Evolutionary conservation across 2,888 invertebrate species (phyloP).

Genomic region (Drosophila borealis): DNA sequence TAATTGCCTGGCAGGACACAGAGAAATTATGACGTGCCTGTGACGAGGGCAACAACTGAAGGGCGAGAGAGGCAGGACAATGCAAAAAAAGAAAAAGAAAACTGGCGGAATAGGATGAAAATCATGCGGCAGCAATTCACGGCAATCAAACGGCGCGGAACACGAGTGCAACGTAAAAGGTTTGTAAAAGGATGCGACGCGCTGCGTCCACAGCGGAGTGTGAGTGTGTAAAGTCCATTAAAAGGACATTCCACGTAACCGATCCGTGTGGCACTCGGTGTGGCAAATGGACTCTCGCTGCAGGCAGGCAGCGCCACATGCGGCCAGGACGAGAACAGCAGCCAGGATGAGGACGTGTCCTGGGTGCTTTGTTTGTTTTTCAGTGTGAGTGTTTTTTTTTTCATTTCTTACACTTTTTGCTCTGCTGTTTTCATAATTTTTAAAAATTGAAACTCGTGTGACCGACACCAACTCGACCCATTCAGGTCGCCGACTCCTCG

Average conservation of each 20-base stretch:
- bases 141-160: conserved; percentile 77
- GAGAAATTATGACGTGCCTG: conserved; percentile 65
- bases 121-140: conserved; percentile 78
- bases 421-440: conserved; percentile 65
- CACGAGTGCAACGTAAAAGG: conserved; percentile 71
- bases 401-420: conserved; percentile 21
- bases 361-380: conserved; percentile 58
- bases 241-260: conserved; percentile 79
- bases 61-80: not conserved
- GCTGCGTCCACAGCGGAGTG: conserved; percentile 30
- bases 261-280: conserved; percentile 72
- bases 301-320: conserved; percentile 64
- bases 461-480: conserved; percentile 41
- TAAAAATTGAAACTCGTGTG: conserved; percentile 75
- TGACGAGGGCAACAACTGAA: conserved; percentile 47
- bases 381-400: conserved; percentile 5
- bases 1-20: conserved; percentile 58
- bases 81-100: conserved; percentile 11
- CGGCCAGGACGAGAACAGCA: conserved; percentile 49
- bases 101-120: conserved; percentile 67
- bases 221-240: conserved; percentile 76
- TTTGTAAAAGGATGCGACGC: conserved; percentile 73
- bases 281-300: conserved; percentile 67
- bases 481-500: conserved; percentile 59
- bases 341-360: conserved; percentile 33